A percentile compares a stretch with the other conserved stretches of the same genome.
These are phyloP conservation scores for Xenops minutus DNA, from an alignment of 2,797 vertebrate species.

Conservation along the genomic window DNA sequence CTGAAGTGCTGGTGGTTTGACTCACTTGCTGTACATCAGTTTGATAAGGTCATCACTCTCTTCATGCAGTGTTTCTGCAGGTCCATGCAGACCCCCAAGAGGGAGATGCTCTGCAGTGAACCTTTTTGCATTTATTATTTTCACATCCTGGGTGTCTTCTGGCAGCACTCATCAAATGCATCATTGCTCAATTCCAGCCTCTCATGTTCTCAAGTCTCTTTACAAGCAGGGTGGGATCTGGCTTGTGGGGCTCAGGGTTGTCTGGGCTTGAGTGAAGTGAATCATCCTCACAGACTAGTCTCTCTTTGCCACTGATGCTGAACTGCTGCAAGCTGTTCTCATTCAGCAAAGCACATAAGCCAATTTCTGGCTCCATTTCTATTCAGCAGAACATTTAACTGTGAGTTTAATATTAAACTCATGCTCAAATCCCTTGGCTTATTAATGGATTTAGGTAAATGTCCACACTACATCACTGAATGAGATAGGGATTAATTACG, in stretches of 20 bases:
- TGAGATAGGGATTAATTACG: not conserved
- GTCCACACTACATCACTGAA: not conserved
- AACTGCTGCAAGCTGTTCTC: constrained; percentile 1
- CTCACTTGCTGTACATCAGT: not conserved
- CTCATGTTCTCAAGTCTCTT: not conserved
- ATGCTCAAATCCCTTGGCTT: not conserved
- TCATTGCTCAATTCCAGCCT: not conserved
- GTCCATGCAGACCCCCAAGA: not conserved
- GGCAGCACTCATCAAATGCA: not conserved
- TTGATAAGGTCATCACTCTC: not conserved
- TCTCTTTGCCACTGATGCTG: not conserved
- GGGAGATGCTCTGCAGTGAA: not conserved
- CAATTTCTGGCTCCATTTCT: constrained; percentile 17
- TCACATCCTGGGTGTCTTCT: not conserved
- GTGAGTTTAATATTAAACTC: constrained; percentile 23
- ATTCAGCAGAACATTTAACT: not conserved
- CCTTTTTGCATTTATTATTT: not conserved
- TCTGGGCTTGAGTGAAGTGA: constrained; percentile 26
- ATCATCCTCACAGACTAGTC: constrained; percentile 7
- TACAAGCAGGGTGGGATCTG: constrained; percentile 7
- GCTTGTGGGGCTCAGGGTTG: not conserved
- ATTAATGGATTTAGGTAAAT: not conserved
- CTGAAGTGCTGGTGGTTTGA: not conserved
- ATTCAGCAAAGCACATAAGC: constrained; percentile 33
- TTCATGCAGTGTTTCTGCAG: not conserved